These are phyloP conservation scores for Cerceris rybyensis DNA, from an alignment of 2,888 invertebrate species.

Conservation along the genomic window DNA sequence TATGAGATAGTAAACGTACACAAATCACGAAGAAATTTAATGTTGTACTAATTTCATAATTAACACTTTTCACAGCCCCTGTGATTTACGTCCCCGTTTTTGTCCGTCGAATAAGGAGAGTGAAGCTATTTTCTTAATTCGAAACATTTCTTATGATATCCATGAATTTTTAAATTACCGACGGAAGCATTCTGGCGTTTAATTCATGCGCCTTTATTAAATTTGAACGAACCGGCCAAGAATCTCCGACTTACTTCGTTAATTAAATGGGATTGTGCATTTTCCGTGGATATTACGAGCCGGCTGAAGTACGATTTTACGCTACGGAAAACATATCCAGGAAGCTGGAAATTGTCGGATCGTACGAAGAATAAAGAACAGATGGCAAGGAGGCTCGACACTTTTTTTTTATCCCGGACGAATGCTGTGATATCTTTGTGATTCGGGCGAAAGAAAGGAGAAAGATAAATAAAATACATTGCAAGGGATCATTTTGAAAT, in stretches of 20 bases:
- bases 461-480: no score
- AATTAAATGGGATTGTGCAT: slow-evolving; percentile 42
- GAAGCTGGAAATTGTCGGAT: slow-evolving; percentile 24
- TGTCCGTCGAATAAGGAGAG: neutral
- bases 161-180: slow-evolving; percentile 55
- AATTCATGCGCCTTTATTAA: slow-evolving; percentile 60
- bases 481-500: no score
- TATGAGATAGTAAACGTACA: no score
- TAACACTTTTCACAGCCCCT: no score
- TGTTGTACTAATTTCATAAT: no score
- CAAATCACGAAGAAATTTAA: no score
- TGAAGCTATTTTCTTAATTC: slow-evolving; percentile 14
- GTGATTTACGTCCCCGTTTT: neutral
- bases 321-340: slow-evolving; percentile 24
- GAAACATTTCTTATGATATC: slow-evolving; percentile 14
- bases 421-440: neutral
- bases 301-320: slow-evolving; percentile 41
- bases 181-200: slow-evolving; percentile 28
- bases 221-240: slow-evolving; percentile 31
- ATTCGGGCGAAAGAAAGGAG: no score
- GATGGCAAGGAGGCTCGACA: neutral
- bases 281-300: slow-evolving; percentile 25
- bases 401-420: neutral
- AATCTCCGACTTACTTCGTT: slow-evolving; percentile 49
- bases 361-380: slow-evolving; percentile 2